phyloP scores from a whole-genome alignment of 1,140 invertebrate genomes.

The Dreissena polymorpha region DNA sequence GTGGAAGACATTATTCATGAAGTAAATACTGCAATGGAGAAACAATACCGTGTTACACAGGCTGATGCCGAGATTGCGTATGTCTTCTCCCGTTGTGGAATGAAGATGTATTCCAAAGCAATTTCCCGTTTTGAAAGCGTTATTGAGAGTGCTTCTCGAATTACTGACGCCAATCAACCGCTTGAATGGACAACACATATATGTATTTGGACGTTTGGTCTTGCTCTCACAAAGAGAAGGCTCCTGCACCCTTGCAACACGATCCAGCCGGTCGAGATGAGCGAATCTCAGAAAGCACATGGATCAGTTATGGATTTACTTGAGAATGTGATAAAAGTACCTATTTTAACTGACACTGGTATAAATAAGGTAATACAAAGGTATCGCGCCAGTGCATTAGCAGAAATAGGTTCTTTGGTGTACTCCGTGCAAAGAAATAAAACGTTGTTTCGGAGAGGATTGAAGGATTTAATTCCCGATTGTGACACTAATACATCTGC shows the following conservation, averaged over 20 bases:
- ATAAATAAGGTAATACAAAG: too few species aligned
- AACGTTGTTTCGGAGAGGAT: background rate
- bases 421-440: slow-evolving; percentile 15
- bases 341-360: too few species aligned
- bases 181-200: background rate
- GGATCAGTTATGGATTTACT: too few species aligned
- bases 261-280: background rate
- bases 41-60: background rate
- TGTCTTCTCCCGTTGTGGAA: slow-evolving; percentile 13
- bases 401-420: background rate
- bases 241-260: slow-evolving; percentile 1
- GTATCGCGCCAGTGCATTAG: slow-evolving; percentile 15
- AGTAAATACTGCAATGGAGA: background rate
- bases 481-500: background rate
- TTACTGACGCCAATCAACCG: background rate
- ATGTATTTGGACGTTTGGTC: slow-evolving; percentile 29
- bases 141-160: background rate
- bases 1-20: background rate
- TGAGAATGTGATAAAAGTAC: too few species aligned
- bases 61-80: slow-evolving; percentile 34
- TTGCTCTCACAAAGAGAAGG: slow-evolving; percentile 7
- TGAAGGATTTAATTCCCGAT: slow-evolving; percentile 15
- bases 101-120: background rate
- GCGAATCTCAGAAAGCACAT: background rate
- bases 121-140: background rate